Evolutionary conservation across 2,113 vertebrate genomes (phyloP).

Genomic region (Erythrolamprus reginae): DNA sequence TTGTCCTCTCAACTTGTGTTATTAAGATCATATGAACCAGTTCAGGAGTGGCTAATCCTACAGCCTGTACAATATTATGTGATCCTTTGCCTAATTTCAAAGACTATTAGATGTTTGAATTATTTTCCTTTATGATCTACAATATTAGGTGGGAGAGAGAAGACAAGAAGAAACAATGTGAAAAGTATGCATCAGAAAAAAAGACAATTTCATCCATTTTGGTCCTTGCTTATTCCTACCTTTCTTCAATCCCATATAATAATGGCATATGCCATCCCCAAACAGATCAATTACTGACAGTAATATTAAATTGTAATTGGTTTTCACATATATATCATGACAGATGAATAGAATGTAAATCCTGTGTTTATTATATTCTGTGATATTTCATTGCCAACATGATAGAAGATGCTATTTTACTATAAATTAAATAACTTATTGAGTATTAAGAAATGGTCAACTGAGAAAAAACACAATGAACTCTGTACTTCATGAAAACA

Average conservation of each 20-base stretch:
- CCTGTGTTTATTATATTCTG: not conserved
- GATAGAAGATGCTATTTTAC: not conserved
- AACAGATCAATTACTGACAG: not conserved
- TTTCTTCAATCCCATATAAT: constrained; percentile 2
- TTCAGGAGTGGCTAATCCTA: not conserved
- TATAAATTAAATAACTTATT: not conserved
- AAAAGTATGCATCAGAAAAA: not conserved
- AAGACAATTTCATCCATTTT: not conserved
- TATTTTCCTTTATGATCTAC: not conserved
- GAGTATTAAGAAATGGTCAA: not conserved
- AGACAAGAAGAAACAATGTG: not conserved
- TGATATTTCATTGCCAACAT: not conserved
- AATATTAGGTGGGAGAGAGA: not conserved
- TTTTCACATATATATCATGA: not conserved
- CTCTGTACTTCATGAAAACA: not conserved
- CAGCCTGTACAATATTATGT: not conserved
- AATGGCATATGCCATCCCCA: not conserved
- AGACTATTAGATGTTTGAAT: not conserved
- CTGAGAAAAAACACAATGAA: not conserved
- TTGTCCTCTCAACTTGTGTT: not conserved
- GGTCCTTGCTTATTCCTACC: not conserved
- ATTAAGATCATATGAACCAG: not conserved
- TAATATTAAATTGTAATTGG: not conserved
- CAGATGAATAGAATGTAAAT: not conserved
- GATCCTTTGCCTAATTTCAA: not conserved